Base-by-base conservation (phyloP, 2,113 vertebrate species). In the Ivindomyrus marchei region DNA sequence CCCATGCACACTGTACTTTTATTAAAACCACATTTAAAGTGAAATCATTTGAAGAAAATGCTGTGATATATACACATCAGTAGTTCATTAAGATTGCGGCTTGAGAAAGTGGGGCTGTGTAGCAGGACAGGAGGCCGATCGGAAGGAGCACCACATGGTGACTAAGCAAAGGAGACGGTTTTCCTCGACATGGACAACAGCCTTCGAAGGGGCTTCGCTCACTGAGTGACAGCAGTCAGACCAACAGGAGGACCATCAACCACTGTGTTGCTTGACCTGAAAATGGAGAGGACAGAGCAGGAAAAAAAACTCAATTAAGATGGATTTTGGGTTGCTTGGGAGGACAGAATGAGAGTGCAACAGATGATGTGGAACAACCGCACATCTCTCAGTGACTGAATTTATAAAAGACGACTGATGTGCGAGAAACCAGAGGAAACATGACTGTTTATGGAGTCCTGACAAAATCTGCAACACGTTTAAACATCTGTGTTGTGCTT, bases 131-230 rank as follows among this genome's bases (percentile, higher is more conserved):
- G 49, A 74, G 39, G n/a, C 27, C 2, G 24, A 1, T 27, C 3
- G 15, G 3, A 7, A 66, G 31, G 21, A 31, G 36, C 1, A 53
- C 17, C 1, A 31, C 36, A 31, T 21, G 21, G 42, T n/a, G 24
- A 49, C 58, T 74, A 4, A 74, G 21, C 42, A 17, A 97, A 96
- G 94, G 96, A 97, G 94, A 97, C 95, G 96, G 96, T 91, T 96
- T 96, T 91, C 95, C 95, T 91, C 96, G 96, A 90, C 96, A 95
- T 86, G 96, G 96, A 93, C 96, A 97, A 93, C 96, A 97, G 90
- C 94, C 94, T 27, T 27, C 27, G 27, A 27, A 1, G 86, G 13
- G 49, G 31, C 52, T 53, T 21, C 11, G 15, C 19, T 47, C 42
- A 6, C 39, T 36, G 8, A 27, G 88, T 24, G 62, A 70, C 56